Evolutionary conservation across 2,113 vertebrate species (phyloP).

Genomic region (Pipa parva): DNA sequence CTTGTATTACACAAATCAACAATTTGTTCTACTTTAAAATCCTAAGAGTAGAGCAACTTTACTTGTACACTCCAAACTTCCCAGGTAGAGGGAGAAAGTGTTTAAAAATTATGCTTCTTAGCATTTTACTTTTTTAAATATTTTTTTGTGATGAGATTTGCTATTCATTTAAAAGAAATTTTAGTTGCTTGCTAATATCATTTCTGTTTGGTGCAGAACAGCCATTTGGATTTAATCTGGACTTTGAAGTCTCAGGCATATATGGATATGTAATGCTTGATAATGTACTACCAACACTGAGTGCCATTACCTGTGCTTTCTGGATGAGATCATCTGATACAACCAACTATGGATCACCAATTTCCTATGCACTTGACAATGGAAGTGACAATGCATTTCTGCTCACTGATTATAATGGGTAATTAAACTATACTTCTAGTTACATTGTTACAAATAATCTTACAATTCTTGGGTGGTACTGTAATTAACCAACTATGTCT

Average conservation of each 20-base stretch:
- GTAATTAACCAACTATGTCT: too few relatives aligned
- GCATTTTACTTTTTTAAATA: not conserved
- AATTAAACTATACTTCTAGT: constrained; percentile 44
- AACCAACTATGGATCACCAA: constrained; percentile 88
- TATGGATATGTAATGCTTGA: constrained; percentile 90
- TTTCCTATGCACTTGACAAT: constrained; percentile 89
- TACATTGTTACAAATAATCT: too few relatives aligned
- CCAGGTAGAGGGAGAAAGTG: too few relatives aligned
- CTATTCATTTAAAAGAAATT: too few relatives aligned
- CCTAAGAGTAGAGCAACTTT: too few relatives aligned
- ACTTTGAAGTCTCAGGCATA: constrained; percentile 95
- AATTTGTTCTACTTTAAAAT: too few relatives aligned
- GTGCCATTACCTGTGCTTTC: constrained; percentile 84
- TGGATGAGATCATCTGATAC: constrained; percentile 93
- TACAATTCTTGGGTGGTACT: too few relatives aligned
- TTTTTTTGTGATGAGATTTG: too few relatives aligned
- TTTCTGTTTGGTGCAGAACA: constrained; percentile 72
- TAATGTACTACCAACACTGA: constrained; percentile 78
- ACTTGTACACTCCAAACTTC: too few relatives aligned
- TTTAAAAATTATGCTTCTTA: too few relatives aligned
- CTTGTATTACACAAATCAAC: too few relatives aligned
- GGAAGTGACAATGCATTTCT: constrained; percentile 92
- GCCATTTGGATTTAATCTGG: constrained; percentile 88
- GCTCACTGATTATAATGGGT: constrained; percentile 97
- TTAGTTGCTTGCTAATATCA: constrained; percentile 30